These are phyloP conservation scores for Sinella curviseta DNA, from an alignment of 1,140 invertebrate species.

Conservation along the genomic window DNA sequence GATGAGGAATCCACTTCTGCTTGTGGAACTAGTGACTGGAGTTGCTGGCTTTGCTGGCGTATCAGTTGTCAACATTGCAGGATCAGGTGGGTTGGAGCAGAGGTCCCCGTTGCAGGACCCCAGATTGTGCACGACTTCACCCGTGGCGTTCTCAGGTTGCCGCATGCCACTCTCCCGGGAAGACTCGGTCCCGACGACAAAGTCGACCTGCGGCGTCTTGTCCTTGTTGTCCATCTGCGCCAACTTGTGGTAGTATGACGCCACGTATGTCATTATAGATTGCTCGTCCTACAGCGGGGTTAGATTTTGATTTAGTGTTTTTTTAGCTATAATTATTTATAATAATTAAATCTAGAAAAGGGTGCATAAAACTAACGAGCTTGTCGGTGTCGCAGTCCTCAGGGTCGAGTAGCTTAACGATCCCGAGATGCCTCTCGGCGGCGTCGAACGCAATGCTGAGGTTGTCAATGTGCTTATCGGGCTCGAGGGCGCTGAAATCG, in stretches of 20 bases:
- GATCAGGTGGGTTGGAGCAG: too few species aligned
- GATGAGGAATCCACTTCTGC: too few species aligned
- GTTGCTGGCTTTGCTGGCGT: too few species aligned
- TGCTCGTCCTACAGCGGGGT: constrained; percentile 84
- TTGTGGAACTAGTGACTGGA: too few species aligned
- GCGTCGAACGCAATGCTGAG: constrained; percentile 94
- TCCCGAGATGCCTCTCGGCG: constrained; percentile 86
- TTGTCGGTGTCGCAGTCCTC: constrained; percentile 62
- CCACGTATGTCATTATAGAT: constrained; percentile 94
- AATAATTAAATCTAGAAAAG: background rate
- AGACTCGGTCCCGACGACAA: too few species aligned
- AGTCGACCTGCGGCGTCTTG: too few species aligned
- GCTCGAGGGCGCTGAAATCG: constrained; percentile 75
- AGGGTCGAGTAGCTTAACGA: constrained; percentile 79
- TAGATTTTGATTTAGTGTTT: too few species aligned
- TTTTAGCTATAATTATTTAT: background rate
- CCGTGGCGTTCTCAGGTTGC: too few species aligned
- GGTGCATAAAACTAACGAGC: background rate
- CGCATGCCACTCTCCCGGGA: too few species aligned
- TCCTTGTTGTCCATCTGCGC: constrained; percentile 98
- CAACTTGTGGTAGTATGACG: constrained; percentile 98
- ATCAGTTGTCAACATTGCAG: too few species aligned
- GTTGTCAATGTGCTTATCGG: constrained; percentile 81
- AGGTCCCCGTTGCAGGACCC: too few species aligned
- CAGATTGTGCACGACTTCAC: too few species aligned